Base-by-base conservation (phyloP, 1,140 invertebrate genomes). In the Thereuonema tuberculata region DNA sequence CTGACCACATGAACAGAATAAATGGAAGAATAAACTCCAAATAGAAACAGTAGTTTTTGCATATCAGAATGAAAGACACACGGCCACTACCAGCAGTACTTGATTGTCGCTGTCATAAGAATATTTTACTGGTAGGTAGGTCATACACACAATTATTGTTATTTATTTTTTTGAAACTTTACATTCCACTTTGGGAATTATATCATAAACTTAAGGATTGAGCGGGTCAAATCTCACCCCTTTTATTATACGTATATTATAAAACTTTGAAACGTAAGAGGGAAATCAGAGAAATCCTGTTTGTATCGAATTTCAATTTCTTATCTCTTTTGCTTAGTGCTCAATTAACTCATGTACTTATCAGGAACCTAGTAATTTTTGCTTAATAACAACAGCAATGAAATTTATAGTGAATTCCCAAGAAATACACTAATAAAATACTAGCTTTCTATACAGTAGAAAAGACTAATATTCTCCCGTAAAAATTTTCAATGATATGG, bases 11-110 rank as follows among this genome's bases (percentile, higher is more conserved):
- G n/a, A n/a, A n/a, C n/a, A n/a, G n/a, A n/a, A n/a, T n/a, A n/a
- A n/a, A n/a, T n/a, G n/a, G n/a, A n/a, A n/a, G n/a, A n/a, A n/a
- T n/a, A n/a, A n/a, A n/a, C n/a, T n/a, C n/a, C n/a, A n/a, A n/a
- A n/a, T n/a, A n/a, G n/a, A n/a, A n/a, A n/a, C n/a, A n/a, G n/a
- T n/a, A n/a, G n/a, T n/a, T n/a, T n/a, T 52, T 52, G 49, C 49
- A 52, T 52, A 52, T 21, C 49, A 52, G 49, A 52, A 52, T 52
- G 49, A 52, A 52, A 52, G 49, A 52, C 49, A 52, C 49, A 52
- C 49, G 21, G 9, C 21, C 9, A 52, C 49, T 52, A 52, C 49
- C 49, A 52, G 49, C 24, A n/a, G 49, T 52, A 15, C 21, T 21
- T 52, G 49, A 52, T 52, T 52, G 49, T 52, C 49, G 21, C 49